phyloP scores from a whole-genome alignment of 1,140 invertebrate genomes.

The Drosophila chauvacae region DNA sequence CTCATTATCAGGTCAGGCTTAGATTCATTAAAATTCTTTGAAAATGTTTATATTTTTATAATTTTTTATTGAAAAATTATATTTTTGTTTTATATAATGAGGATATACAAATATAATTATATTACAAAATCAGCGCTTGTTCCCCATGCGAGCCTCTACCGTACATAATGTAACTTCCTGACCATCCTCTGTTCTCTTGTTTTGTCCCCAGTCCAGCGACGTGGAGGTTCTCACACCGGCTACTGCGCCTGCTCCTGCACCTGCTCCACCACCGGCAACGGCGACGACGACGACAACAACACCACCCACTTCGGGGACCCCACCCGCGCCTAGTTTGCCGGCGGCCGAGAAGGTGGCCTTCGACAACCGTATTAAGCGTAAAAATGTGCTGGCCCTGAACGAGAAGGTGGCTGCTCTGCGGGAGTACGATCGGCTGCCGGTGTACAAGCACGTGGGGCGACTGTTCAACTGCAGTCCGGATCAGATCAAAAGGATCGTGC shows the following conservation, averaged over 20 bases:
- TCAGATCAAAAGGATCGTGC: slow-evolving; percentile 81
- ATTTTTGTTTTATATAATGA: too few species aligned
- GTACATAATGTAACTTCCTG: slow-evolving; percentile 1
- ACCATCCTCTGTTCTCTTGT: neutral
- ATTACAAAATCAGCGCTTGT: neutral
- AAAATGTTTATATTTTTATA: too few species aligned
- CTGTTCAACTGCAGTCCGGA: slow-evolving; percentile 82
- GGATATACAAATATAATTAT: too few species aligned
- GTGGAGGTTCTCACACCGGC: slow-evolving; percentile 28
- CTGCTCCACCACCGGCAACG: slow-evolving; percentile 17
- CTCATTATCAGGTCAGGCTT: too few species aligned
- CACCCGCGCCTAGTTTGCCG: slow-evolving; percentile 50
- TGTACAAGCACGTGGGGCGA: slow-evolving; percentile 79
- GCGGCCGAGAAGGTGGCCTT: slow-evolving; percentile 73
- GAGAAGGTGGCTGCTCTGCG: slow-evolving; percentile 79
- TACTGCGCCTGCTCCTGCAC: slow-evolving; percentile 33
- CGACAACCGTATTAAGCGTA: slow-evolving; percentile 81
- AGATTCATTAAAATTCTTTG: too few species aligned
- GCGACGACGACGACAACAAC: neutral
- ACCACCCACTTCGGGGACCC: slow-evolving; percentile 14
- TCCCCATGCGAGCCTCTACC: neutral
- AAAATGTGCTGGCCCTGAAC: slow-evolving; percentile 79
- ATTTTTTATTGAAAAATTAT: too few species aligned
- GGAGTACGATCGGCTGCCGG: slow-evolving; percentile 74
- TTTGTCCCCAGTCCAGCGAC: slow-evolving; percentile 18